A percentile compares a stretch with the other conserved stretches of the same genome.
Conservation (phyloP, 2,888 invertebrate genomes). For the Aphodius sticticus region DNA sequence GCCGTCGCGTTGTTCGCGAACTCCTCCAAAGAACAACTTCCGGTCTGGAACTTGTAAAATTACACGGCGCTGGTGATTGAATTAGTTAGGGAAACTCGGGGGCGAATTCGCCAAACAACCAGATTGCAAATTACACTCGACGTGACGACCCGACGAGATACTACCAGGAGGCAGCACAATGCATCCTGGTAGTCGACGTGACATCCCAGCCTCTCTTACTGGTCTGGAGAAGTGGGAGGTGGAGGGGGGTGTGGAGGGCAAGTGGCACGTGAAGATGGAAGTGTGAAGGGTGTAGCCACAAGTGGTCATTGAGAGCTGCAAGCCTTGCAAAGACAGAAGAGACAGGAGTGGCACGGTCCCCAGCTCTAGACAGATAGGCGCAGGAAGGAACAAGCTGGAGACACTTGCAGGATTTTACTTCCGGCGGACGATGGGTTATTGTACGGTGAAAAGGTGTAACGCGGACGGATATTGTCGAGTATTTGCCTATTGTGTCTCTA, state of each 20-base stretch:
- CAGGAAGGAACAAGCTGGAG: conserved; percentile 10
- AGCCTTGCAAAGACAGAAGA: conserved; percentile 48
- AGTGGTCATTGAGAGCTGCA: conserved; percentile 59
- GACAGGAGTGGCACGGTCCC: conserved; percentile 31
- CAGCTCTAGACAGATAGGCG: conserved; percentile 31
- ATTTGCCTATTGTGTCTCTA: neutral
- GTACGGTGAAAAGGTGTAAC: neutral
- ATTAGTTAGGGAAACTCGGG: conserved; percentile 55
- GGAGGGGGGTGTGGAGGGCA: conserved; percentile 37
- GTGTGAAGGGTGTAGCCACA: conserved; percentile 53
- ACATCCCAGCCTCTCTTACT: conserved; percentile 42
- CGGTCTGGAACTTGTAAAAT: conserved; percentile 31
- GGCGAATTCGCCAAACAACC: conserved; percentile 53
- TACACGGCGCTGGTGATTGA: conserved; percentile 47
- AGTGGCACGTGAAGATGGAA: conserved; percentile 45
- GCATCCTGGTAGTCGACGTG: conserved; percentile 43
- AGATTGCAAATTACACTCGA: conserved; percentile 53
- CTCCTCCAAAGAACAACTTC: neutral
- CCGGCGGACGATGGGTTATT: conserved; percentile 26
- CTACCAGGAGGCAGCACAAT: conserved; percentile 32
- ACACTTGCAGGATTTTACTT: conserved; percentile 23
- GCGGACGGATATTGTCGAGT: neutral
- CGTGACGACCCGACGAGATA: conserved; percentile 38
- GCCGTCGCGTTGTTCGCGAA: neutral
- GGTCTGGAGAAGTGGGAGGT: conserved; percentile 27